Evolutionary conservation across 2,888 invertebrate genomes (phyloP).

Genomic region (Cheilosia grossa): DNA sequence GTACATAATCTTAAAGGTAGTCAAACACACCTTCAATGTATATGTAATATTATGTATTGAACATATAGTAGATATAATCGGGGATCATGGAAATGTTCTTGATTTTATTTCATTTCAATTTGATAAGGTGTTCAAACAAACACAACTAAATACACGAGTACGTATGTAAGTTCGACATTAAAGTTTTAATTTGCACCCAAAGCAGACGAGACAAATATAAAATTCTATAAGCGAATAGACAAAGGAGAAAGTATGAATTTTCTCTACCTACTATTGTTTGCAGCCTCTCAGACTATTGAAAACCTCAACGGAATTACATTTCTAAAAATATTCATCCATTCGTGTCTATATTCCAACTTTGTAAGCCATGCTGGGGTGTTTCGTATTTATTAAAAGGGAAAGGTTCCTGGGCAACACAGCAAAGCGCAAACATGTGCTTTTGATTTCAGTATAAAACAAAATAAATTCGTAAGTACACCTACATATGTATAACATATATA

Average conservation of each 20-base stretch:
- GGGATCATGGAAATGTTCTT: neutral
- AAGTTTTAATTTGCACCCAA: neutral
- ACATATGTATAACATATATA: neutral
- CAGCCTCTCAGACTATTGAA: conserved; percentile 34
- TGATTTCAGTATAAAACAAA: conserved; percentile 39
- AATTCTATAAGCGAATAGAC: conserved; percentile 16
- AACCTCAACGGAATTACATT: conserved; percentile 49
- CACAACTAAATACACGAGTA: no score
- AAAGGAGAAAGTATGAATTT: conserved; percentile 6
- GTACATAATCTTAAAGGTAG: conserved; percentile 14
- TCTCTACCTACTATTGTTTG: conserved; percentile 19
- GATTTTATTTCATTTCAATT: neutral
- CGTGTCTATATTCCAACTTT: conserved; percentile 8
- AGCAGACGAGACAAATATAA: conserved; percentile 1
- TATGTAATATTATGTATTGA: neutral
- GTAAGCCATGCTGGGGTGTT: conserved; percentile 16
- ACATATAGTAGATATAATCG: neutral
- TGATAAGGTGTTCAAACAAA: no score
- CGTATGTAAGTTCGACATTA: neutral
- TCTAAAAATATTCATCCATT: conserved; percentile 43
- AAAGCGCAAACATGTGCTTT: conserved; percentile 37
- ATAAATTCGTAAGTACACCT: neutral
- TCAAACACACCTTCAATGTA: neutral
- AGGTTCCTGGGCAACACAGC: conserved; percentile 19
- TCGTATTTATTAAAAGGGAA: conserved; percentile 26